Evolutionary conservation across 2,113 vertebrate genomes (phyloP).

Genomic region (Scalopus aquaticus): DNA sequence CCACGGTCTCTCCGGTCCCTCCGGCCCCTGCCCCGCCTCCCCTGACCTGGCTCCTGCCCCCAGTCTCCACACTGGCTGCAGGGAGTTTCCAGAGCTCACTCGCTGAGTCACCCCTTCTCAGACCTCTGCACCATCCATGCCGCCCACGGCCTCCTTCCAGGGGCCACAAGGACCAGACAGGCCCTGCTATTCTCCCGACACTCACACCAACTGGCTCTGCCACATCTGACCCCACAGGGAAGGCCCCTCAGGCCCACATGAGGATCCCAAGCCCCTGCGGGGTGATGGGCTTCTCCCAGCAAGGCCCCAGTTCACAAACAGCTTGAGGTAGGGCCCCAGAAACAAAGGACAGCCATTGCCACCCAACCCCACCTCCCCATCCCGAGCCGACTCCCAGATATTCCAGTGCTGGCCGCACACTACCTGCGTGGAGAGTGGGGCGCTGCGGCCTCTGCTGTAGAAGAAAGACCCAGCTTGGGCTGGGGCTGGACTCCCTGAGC

Average conservation of each 20-base stretch:
- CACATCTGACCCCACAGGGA: no score
- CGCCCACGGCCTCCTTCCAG: neutral
- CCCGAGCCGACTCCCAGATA: neutral
- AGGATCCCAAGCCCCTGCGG: neutral
- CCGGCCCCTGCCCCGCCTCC: neutral
- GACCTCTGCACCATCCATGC: neutral
- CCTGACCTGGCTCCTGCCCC: neutral
- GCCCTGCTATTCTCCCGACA: neutral
- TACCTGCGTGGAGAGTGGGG: no score
- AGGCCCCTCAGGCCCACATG: neutral
- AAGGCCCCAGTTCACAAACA: neutral
- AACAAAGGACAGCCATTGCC: neutral
- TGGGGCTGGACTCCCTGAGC: no score
- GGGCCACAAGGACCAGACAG: neutral
- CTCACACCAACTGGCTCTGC: neutral
- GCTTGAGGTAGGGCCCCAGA: neutral
- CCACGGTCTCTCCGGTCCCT: rapidly evolving
- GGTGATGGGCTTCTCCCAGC: neutral
- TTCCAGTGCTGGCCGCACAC: neutral
- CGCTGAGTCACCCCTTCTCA: neutral
- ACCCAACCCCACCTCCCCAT: neutral
- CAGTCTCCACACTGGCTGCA: neutral
- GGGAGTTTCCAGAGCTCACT: neutral
- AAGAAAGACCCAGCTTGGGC: no score
- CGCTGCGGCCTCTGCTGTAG: no score